phyloP scores from a whole-genome alignment of 2,113 vertebrate species.

The Rhinogobius similis region DNA sequence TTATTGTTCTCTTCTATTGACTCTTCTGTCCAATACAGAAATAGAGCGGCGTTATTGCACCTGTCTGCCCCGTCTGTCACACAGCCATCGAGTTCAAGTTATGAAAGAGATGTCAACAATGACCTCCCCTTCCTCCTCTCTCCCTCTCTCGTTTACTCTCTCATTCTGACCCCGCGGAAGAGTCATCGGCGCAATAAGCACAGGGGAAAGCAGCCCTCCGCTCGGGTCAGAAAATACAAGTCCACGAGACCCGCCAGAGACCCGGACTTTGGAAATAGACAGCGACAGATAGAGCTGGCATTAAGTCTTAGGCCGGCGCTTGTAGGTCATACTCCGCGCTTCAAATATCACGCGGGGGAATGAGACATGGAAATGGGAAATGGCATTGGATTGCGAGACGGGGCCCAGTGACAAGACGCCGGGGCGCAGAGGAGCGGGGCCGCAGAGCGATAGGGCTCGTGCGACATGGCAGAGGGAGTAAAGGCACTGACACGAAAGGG shows the following conservation, averaged over 20 bases:
- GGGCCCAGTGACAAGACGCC: constrained; percentile 59
- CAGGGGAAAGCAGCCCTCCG: constrained; percentile 18
- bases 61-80: background rate
- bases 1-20: background rate
- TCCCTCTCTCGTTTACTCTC: background rate
- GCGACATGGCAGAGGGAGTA: constrained; percentile 55
- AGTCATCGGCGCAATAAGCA: background rate
- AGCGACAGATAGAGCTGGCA: constrained; percentile 5
- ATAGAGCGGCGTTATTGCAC: constrained; percentile 4
- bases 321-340: constrained; percentile 44
- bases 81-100: background rate
- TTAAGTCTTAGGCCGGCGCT: constrained; percentile 21
- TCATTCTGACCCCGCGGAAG: constrained; percentile 29
- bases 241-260: background rate
- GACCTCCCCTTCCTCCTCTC: constrained; percentile 1
- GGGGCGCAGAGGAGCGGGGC: constrained; percentile 25
- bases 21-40: background rate
- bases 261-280: constrained; percentile 18
- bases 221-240: constrained; percentile 43
- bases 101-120: constrained; percentile 10
- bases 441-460: constrained; percentile 48
- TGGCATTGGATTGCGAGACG: constrained; percentile 4
- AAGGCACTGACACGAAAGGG: constrained; percentile 66
- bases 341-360: constrained; percentile 33
- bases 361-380: constrained; percentile 41